Conservation (phyloP, 1,140 invertebrate genomes). For the Bombus confusus region DNA sequence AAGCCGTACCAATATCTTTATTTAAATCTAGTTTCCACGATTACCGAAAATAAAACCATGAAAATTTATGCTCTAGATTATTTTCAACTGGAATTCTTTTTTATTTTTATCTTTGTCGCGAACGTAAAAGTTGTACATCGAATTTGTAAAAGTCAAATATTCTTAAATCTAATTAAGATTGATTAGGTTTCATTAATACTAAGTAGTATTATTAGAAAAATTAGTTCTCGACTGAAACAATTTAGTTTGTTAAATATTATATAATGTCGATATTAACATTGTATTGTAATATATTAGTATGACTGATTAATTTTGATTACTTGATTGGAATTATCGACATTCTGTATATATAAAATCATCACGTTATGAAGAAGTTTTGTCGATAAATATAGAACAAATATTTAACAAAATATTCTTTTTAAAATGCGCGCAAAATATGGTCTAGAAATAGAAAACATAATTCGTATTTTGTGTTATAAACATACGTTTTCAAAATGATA, state of each 20-base stretch:
- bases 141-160: background rate
- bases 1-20: conserved; percentile 44
- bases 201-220: too few relatives aligned
- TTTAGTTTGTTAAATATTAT: background rate
- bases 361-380: background rate
- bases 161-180: background rate
- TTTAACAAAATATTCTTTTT: background rate
- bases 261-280: background rate
- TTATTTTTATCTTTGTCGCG: background rate
- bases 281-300: background rate
- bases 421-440: background rate
- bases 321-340: background rate
- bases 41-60: conserved; percentile 29
- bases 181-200: background rate
- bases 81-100: background rate
- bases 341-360: background rate
- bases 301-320: background rate
- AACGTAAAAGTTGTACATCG: background rate
- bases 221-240: background rate
- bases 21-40: conserved; percentile 27
- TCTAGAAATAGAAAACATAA: background rate
- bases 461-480: background rate
- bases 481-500: conserved; percentile 26
- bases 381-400: background rate
- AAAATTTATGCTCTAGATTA: background rate